Conservation (phyloP, 2,113 vertebrate genomes). For the Nesogale talazaci region DNA sequence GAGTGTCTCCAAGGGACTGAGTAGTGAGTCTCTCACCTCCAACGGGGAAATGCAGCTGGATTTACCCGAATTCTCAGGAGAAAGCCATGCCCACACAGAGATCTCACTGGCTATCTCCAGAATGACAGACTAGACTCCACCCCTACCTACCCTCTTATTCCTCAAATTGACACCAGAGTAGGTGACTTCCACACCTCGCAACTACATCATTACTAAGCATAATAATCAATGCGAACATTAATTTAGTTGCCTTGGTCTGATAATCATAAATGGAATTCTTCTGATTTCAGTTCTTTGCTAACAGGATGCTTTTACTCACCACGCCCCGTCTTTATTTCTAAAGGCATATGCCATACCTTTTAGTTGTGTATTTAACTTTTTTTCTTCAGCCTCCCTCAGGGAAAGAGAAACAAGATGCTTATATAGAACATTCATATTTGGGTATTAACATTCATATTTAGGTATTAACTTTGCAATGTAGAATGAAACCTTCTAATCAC, state of each 20-base stretch:
- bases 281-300: background rate
- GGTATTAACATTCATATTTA: background rate
- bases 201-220: background rate
- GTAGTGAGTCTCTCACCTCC: too few relatives aligned
- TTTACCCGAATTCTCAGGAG: too few relatives aligned
- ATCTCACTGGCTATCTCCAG: too few relatives aligned
- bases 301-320: background rate
- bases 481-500: background rate
- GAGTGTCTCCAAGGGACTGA: too few relatives aligned
- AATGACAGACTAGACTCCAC: too few relatives aligned
- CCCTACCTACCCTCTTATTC: too few relatives aligned
- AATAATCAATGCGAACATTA: background rate
- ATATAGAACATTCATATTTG: too few relatives aligned
- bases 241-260: background rate
- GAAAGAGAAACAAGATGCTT: background rate
- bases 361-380: background rate
- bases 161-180: too few relatives aligned
- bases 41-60: too few relatives aligned
- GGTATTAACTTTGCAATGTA: background rate
- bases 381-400: background rate
- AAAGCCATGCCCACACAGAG: too few relatives aligned
- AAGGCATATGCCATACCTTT: background rate
- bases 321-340: background rate
- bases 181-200: too few relatives aligned
- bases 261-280: background rate